Evolutionary conservation across 2,113 vertebrate genomes (phyloP).

Genomic region (Euleptes europaea): DNA sequence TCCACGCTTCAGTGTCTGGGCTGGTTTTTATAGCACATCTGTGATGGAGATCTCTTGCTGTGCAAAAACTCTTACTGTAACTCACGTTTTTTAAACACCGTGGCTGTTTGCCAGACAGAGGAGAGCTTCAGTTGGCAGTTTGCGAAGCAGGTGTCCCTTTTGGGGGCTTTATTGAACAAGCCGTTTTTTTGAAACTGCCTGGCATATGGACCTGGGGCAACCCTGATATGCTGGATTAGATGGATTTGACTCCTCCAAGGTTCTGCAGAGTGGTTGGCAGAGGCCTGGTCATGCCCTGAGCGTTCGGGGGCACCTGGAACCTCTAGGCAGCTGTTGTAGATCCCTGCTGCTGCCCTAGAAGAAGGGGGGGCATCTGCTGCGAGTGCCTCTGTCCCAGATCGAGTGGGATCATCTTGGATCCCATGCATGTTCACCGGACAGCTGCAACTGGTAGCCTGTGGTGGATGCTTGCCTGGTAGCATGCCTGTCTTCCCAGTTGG

Average conservation of each 20-base stretch:
- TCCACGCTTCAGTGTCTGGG: neutral
- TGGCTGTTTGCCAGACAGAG: neutral
- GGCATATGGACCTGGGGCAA: no score
- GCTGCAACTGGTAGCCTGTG: no score
- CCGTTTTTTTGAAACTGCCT: neutral
- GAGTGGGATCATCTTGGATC: no score
- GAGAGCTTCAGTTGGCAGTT: neutral
- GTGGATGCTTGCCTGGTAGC: no score
- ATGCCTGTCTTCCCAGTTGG: neutral
- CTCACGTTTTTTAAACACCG: neutral
- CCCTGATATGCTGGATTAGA: no score
- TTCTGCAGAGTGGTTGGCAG: neutral
- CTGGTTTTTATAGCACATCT: neutral
- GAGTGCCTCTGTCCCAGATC: no score
- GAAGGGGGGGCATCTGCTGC: no score
- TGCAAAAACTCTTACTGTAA: neutral
- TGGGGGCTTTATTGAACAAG: neutral
- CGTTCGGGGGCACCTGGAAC: neutral
- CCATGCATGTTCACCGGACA: no score
- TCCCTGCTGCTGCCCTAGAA: no score
- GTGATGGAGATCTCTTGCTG: neutral
- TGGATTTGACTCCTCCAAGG: neutral
- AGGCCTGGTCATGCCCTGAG: neutral
- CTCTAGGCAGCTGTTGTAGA: neutral
- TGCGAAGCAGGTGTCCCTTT: neutral